Base-by-base conservation (phyloP, 2,113 vertebrate species). In the Malurus melanocephalus region DNA sequence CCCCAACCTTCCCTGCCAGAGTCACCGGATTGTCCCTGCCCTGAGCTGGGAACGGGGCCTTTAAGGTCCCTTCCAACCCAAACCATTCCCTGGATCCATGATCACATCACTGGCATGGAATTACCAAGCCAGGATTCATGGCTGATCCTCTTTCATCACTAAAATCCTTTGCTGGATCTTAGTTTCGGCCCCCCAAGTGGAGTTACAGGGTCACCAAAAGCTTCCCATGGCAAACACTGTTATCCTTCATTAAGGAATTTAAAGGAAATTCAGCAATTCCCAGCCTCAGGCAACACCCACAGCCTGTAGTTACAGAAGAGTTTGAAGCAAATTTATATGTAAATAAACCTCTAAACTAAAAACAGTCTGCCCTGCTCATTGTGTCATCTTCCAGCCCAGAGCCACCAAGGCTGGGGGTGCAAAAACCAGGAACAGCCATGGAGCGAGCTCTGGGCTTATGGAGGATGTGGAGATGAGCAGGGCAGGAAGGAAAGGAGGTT, bases 111-210 rank as follows among this genome's bases (percentile, higher is more conserved):
- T 16, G 61, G 21, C 27, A 4, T 0, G 2, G 5, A 56, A 22
- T 16, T 8, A 14, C 62, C 80, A 4, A 35, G 24, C 21, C 32
- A 9, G 1, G 1, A 7, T 0, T 45, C 1, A 0, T 8, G 13
- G 10, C 46, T 7, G 55, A 30, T 27, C 13, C 19, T 3, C 33
- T 20, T 1, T 2, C 5, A n/a, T 51, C 9, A 13, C 32, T 15
- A 1, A 62, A 43, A 32, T 2, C 22, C 2, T 5, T 7, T 1
- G 3, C 24, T 8, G 17, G 21, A 13, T 22, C n/a, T 73, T 2
- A 2, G 32, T 5, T 51, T 46, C 6, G 1, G 21, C 51, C 10
- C 35, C 19, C 16, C 15, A n/a, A 9, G 2, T 2, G 16, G 9
- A 17, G 14, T 16, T 35, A 23, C 13, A 24, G 28, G 24, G 49